Evolutionary conservation across 1,140 invertebrate species (phyloP).

Genomic region (Hylaeus volcanicus): DNA sequence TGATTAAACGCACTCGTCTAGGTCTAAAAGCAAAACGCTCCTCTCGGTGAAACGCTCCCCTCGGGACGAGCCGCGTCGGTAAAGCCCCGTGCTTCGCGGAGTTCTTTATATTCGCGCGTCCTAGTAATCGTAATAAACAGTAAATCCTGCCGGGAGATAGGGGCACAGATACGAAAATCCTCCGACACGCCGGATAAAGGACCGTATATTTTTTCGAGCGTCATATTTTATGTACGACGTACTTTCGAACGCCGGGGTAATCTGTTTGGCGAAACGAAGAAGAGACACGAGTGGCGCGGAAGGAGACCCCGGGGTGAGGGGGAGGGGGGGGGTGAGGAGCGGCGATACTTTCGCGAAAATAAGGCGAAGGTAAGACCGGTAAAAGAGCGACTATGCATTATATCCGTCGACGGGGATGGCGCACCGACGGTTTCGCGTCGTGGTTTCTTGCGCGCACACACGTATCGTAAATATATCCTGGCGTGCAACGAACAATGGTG

Average conservation of each 20-base stretch:
- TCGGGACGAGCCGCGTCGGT: background rate
- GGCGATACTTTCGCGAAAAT: constrained; percentile 45
- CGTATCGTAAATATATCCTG: constrained; percentile 7
- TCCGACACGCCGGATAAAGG: constrained; percentile 22
- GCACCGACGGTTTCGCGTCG: background rate
- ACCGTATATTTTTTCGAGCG: constrained; percentile 29
- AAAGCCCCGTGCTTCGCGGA: background rate
- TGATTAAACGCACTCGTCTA: background rate
- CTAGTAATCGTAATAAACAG: constrained; percentile 37
- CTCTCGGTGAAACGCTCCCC: background rate
- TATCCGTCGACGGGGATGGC: background rate
- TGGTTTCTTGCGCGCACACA: background rate
- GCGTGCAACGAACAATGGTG: background rate
- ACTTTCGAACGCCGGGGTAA: constrained; percentile 55
- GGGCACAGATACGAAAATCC: constrained; percentile 20
- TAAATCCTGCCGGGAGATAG: constrained; percentile 34
- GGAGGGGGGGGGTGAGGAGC: constrained; percentile 2
- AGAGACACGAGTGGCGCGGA: background rate
- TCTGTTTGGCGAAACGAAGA: constrained; percentile 44
- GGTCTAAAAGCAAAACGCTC: background rate
- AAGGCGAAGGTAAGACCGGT: constrained; percentile 46
- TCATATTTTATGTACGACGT: constrained; percentile 53
- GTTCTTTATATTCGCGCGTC: constrained; percentile 16
- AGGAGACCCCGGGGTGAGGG: background rate
- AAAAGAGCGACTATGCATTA: constrained; percentile 62